phyloP scores from a whole-genome alignment of 2,797 vertebrate genomes.

The Poeciliopsis paucimaculata region DNA sequence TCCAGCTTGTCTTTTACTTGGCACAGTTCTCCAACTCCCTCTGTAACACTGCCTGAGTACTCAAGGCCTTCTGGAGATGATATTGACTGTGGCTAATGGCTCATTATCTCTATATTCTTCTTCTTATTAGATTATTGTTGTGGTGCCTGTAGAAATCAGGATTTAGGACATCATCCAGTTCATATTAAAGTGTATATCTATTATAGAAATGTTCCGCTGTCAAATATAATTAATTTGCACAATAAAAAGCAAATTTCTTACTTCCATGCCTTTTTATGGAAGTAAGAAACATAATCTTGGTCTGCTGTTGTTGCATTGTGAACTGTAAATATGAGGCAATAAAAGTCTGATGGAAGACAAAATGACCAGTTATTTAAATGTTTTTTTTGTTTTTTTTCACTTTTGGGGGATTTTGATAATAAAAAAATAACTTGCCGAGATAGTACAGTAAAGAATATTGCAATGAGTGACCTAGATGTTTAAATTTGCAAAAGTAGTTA shows the following conservation, averaged over 20 bases:
- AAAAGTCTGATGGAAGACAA: background rate
- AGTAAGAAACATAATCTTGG: slow-evolving; percentile 4
- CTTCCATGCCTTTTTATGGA: slow-evolving; percentile 3
- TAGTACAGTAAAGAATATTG: background rate
- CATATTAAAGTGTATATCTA: slow-evolving; percentile 38
- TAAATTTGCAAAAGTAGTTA: too few species aligned
- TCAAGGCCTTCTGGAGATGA: slow-evolving; percentile 76
- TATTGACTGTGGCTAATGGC: slow-evolving; percentile 77
- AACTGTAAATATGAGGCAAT: background rate
- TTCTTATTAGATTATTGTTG: slow-evolving; percentile 66
- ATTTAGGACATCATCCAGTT: slow-evolving; percentile 46
- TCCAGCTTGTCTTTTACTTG: slow-evolving; percentile 81
- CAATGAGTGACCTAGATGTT: background rate
- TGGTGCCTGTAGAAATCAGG: slow-evolving; percentile 49
- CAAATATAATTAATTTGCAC: slow-evolving; percentile 17
- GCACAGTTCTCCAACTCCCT: slow-evolving; percentile 71
- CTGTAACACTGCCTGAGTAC: slow-evolving; percentile 68
- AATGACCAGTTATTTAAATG: background rate
- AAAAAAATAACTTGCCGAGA: background rate
- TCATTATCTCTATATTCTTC: slow-evolving; percentile 75
- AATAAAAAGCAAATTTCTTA: slow-evolving; percentile 18
- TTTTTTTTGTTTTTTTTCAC: background rate
- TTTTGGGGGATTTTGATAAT: background rate
- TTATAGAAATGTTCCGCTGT: slow-evolving; percentile 28
- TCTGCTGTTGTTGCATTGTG: slow-evolving; percentile 8